phyloP scores from a whole-genome alignment of 2,797 vertebrate species.

The Channallabes apus region DNA sequence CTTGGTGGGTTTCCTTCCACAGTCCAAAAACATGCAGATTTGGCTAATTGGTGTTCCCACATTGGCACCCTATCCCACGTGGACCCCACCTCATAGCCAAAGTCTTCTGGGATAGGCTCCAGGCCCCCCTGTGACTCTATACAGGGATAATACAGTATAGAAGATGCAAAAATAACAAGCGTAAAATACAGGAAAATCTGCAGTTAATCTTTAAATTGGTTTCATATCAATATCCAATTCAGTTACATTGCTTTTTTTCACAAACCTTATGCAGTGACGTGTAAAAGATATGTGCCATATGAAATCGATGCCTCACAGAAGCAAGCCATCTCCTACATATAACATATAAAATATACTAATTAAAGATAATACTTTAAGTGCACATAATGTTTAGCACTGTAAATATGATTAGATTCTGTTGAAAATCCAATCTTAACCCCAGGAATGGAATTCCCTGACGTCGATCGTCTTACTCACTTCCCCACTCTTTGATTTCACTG shows the following conservation, averaged over 20 bases:
- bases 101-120: too few relatives aligned
- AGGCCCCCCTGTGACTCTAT: too few relatives aligned
- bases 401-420: conserved; percentile 1
- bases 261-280: neutral
- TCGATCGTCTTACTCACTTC: conserved; percentile 6
- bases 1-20: too few relatives aligned
- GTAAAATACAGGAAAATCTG: neutral
- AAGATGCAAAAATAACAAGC: too few relatives aligned
- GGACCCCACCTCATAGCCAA: too few relatives aligned
- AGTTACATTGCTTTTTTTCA: neutral
- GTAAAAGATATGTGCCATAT: neutral
- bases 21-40: too few relatives aligned
- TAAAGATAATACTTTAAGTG: conserved; percentile 30
- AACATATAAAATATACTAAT: neutral
- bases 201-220: neutral
- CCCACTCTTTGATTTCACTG: conserved; percentile 12
- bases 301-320: neutral
- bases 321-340: neutral
- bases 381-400: conserved; percentile 15
- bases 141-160: too few relatives aligned
- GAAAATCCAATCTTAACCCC: conserved; percentile 11
- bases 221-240: neutral
- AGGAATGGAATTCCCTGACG: conserved; percentile 6
- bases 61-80: too few relatives aligned
- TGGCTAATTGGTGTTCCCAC: too few relatives aligned